phyloP scores from a whole-genome alignment of 2,797 vertebrate species.

The Eremophila alpestris region DNA sequence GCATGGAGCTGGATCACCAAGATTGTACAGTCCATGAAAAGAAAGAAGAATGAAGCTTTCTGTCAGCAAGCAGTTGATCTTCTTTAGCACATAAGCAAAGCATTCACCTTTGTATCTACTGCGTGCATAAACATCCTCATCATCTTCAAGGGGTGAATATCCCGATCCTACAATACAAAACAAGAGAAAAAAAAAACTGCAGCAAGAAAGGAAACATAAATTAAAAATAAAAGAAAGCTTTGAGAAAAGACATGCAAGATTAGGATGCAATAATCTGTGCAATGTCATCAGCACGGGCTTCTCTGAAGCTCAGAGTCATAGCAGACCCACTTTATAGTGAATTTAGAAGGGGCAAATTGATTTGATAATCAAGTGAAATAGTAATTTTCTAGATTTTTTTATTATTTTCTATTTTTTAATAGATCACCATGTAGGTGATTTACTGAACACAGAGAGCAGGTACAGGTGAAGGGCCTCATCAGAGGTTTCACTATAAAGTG shows the following conservation, averaged over 20 bases:
- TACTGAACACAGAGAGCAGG: not conserved
- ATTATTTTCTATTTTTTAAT: too few species aligned
- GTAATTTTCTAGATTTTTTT: too few species aligned
- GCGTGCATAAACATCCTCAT: constrained; percentile 89
- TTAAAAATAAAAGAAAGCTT: constrained; percentile 50
- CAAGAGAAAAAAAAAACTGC: constrained; percentile 76
- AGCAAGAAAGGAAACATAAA: constrained; percentile 71
- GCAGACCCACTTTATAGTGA: constrained; percentile 64
- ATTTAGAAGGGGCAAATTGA: not conserved
- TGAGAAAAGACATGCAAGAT: constrained; percentile 70
- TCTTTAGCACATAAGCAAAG: constrained; percentile 77
- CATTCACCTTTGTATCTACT: constrained; percentile 90
- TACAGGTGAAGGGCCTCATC: not conserved
- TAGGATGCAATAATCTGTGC: constrained; percentile 60
- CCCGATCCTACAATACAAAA: constrained; percentile 92
- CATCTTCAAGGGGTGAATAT: constrained; percentile 89
- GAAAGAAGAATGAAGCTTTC: constrained; percentile 51
- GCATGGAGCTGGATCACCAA: constrained; percentile 51
- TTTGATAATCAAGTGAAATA: not conserved
- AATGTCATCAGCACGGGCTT: constrained; percentile 49
- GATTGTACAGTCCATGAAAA: constrained; percentile 31
- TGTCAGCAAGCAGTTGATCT: constrained; percentile 61
- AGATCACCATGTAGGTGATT: not conserved
- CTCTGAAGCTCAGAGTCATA: constrained; percentile 31
- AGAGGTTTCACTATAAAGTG: constrained; percentile 70